phyloP scores from a whole-genome alignment of 1,140 invertebrate species.

The Adoxophyes honmai region DNA sequence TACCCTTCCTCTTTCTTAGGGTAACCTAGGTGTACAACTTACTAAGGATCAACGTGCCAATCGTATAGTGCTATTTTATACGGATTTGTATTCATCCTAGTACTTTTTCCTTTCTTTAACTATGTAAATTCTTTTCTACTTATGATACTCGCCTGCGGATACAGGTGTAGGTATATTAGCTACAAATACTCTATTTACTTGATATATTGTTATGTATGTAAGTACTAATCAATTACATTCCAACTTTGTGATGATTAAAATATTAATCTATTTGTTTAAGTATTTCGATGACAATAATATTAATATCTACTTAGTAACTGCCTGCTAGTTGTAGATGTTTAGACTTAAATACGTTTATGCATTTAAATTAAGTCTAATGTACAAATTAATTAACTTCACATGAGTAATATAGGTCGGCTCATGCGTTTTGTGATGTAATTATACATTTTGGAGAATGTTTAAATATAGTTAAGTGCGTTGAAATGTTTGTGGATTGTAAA shows the following conservation, averaged over 20 bases:
- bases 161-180: neutral
- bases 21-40: conserved; percentile 9
- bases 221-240: conserved; percentile 37
- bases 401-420: conserved; percentile 47
- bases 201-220: neutral
- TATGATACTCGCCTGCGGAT: neutral
- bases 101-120: neutral
- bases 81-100: neutral
- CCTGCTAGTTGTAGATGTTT: conserved; percentile 38
- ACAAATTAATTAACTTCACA: conserved; percentile 69
- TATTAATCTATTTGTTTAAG: neutral
- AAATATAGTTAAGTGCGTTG: conserved; percentile 24
- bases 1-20: neutral
- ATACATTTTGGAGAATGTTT: conserved; percentile 22
- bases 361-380: conserved; percentile 63
- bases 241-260: conserved; percentile 36
- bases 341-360: conserved; percentile 49
- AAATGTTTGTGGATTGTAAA: conserved; percentile 30
- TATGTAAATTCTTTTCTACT: neutral
- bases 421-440: conserved; percentile 62
- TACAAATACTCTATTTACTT: conserved; percentile 10
- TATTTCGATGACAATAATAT: conserved; percentile 45
- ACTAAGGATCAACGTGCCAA: conserved; percentile 13
- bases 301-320: conserved; percentile 46
- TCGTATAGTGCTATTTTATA: conserved; percentile 11